phyloP scores from a whole-genome alignment of 1,140 invertebrate genomes.

The Drosophila seguyi region DNA sequence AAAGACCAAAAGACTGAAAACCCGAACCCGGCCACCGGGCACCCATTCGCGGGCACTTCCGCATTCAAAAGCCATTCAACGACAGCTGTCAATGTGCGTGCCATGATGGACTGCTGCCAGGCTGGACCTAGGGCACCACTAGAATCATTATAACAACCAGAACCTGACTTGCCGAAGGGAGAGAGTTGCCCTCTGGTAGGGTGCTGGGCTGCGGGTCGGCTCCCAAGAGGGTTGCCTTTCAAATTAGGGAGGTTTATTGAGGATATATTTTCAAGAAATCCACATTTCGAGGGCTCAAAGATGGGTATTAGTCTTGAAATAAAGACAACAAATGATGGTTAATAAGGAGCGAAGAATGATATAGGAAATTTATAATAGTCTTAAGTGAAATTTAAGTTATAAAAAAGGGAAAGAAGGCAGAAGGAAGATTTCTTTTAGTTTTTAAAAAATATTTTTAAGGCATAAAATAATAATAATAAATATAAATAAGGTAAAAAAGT shows the following conservation, averaged over 20 bases:
- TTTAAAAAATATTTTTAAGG: too few relatives aligned
- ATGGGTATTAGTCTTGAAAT: not conserved
- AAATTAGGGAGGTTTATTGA: slow-evolving; percentile 17
- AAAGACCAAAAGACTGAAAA: slow-evolving; percentile 8
- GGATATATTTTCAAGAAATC: slow-evolving; percentile 2
- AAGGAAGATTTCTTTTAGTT: too few relatives aligned
- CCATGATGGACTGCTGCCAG: slow-evolving; percentile 67
- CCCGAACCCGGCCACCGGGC: slow-evolving; percentile 8
- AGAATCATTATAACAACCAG: not conserved
- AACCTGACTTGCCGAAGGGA: slow-evolving; percentile 1
- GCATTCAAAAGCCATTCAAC: slow-evolving; percentile 72
- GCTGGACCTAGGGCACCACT: slow-evolving; percentile 22
- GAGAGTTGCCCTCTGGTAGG: not conserved
- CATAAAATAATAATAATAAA: too few relatives aligned
- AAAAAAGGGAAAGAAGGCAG: too few relatives aligned
- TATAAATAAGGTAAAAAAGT: too few relatives aligned
- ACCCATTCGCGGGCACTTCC: slow-evolving; percentile 58
- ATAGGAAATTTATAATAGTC: not conserved
- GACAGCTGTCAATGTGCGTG: slow-evolving; percentile 80
- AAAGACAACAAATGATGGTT: slow-evolving; percentile 11
- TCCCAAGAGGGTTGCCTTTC: slow-evolving; percentile 13
- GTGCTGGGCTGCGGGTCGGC: not conserved
- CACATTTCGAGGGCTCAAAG: slow-evolving; percentile 13
- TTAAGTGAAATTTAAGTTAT: not conserved
- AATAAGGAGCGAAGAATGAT: not conserved